These are phyloP conservation scores for Macaria notata DNA, from an alignment of 2,888 invertebrate species.

Conservation along the genomic window DNA sequence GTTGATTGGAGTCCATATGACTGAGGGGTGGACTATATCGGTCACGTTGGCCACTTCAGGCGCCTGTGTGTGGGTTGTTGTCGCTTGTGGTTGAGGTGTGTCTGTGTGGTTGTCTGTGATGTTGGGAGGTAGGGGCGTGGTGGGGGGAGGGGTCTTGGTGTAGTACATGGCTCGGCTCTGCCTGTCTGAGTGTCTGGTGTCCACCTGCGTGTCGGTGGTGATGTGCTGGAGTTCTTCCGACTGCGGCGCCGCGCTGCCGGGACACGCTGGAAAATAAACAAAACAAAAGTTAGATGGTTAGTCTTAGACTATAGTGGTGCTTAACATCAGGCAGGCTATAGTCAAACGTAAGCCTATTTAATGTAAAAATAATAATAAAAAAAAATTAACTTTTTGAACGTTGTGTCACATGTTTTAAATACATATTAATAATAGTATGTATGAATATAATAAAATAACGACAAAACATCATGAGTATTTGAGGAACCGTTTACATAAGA, in stretches of 20 bases:
- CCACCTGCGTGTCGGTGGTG: constrained; percentile 50
- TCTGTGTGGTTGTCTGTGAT: constrained; percentile 45
- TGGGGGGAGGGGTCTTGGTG: constrained; percentile 52
- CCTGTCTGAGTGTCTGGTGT: constrained; percentile 49
- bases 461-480: too few species aligned
- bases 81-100: constrained; percentile 39
- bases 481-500: too few species aligned
- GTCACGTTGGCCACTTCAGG: constrained; percentile 38
- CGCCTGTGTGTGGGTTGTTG: constrained; percentile 29
- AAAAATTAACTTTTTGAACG: too few species aligned
- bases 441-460: too few species aligned
- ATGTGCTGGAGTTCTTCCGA: constrained; percentile 59
- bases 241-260: constrained; percentile 61
- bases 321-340: too few species aligned
- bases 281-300: constrained; percentile 23
- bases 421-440: too few species aligned
- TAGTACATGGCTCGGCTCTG: constrained; percentile 70
- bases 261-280: constrained; percentile 57
- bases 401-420: too few species aligned
- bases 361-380: too few species aligned
- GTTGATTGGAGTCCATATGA: constrained; percentile 63
- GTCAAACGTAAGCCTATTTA: too few species aligned
- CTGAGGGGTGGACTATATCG: constrained; percentile 46
- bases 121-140: constrained; percentile 44
- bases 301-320: too few species aligned